Base-by-base conservation (phyloP, 2,113 vertebrate genomes). In the Rhinolophus sinicus region DNA sequence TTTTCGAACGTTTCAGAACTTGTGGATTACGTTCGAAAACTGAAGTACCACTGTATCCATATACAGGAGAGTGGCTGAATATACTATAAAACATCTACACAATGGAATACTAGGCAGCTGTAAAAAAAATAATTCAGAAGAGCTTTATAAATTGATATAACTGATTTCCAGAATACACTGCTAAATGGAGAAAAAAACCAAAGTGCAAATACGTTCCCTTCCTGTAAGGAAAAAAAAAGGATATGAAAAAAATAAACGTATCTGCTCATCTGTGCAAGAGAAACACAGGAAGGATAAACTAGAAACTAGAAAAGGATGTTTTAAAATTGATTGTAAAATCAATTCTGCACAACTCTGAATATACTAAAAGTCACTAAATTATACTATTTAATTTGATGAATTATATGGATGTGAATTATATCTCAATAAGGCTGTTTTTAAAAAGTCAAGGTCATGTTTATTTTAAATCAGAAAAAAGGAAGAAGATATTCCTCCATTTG, bases 391-490 rank as follows among this genome's bases (percentile, higher is more conserved):
- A 73, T 80, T 67, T 69, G 75, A 60, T 60, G 19, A 76, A 58
- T 76, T 92, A 33, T 92, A 33, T 83, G 33, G 56, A 82, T 16
- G 18, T 62, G 30, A 91, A 84, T 62, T 90, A 26, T 52, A 54
- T 44, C 13, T 56, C 30, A 65, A 30, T 82, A 75, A 69, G 72
- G 21, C 22, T 91, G 9, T 44, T 70, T 60, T 72, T 93, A 33
- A 67, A 28, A 86, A 44, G 44, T 26, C 64, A 86, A 87, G 69
- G 11, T 83, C 62, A 95, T 67, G 30, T 92, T 95, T 88, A 88
- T 50, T 82, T 95, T 76, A 93, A 94, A 84, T 58, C 33, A 58
- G 62, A 69, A 84, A 77, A 83, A 88, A 72, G 21, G 70, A 35
- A 84, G 86, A 77, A 62, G 28, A 28, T 44, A 84, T 47, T 30